Evolutionary conservation across 2,888 invertebrate species (phyloP).

Genomic region (Sminthurinus aureus): DNA sequence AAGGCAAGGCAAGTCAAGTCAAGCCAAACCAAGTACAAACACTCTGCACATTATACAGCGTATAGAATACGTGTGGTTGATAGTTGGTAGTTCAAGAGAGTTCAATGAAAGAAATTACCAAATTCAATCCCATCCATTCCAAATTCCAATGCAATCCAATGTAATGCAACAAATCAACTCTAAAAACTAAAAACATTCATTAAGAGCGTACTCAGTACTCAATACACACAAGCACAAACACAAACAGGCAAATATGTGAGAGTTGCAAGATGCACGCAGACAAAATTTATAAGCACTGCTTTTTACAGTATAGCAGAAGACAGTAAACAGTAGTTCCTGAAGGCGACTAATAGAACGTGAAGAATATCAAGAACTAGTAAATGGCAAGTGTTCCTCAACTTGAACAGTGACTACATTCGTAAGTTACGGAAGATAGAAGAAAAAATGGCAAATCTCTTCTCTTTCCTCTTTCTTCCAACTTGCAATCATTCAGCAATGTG

Average conservation of each 20-base stretch:
- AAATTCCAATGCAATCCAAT: background rate
- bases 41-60: no score
- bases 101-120: slow-evolving; percentile 34
- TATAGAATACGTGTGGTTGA: no score
- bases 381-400: no score
- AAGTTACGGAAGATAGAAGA: no score
- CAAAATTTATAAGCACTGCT: background rate
- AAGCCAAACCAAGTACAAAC: no score
- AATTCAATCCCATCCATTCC: background rate
- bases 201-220: background rate
- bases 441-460: no score
- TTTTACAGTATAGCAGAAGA: background rate
- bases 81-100: slow-evolving; percentile 29
- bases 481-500: no score
- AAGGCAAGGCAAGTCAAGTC: no score
- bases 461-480: no score
- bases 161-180: slow-evolving; percentile 6
- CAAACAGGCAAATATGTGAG: background rate
- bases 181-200: slow-evolving; percentile 3
- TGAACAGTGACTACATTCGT: no score
- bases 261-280: background rate
- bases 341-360: background rate
- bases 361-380: background rate
- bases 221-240: background rate
- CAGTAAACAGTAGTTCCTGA: background rate